Base-by-base conservation (phyloP, 1,140 invertebrate genomes). In the Eurosta solidaginis region DNA sequence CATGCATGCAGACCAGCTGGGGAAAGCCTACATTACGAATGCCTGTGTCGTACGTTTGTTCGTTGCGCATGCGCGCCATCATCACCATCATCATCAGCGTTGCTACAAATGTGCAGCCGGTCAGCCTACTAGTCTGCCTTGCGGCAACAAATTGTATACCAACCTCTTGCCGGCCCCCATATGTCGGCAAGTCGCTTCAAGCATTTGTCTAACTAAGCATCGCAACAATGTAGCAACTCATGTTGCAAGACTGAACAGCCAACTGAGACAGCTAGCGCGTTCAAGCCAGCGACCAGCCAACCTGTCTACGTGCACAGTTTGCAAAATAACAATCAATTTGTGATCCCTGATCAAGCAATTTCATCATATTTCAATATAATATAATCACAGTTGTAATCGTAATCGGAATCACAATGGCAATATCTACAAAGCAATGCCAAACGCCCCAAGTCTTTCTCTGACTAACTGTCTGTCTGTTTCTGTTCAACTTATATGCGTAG, bases 321-420 rank as follows among this genome's bases (percentile, higher is more conserved):
- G 75, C 79, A 84, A 84, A 85, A 85, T 85, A 85, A 85, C 84
- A 85, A 84, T 85, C 84, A 85, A 85, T 85, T 85, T 85, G 84
- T 85, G 81, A 79, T 83, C 85, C 80, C 84, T 85, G 84, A 85
- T 84, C 83, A 82, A 83, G 82, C 83, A 82, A 83, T 84, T 79
- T 78, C 73, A 82, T 83, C 79, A 79, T 74, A 52, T 52, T 36
- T 50, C 74, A 76, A 68, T 68, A 68, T 42, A 68, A 68, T 68
- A 68, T 68, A 68, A 40, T 68, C 59, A 29, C 36, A 52, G 29
- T 42, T 52, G 74, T 33, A 25, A 20, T 76, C 33, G 47, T 76
- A 29, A 49, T 49, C 50, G 74, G 29, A 40, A 36, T 76, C 47
- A 52, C n/a, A 52, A 49, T 75, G 22, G 29, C 45, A 33, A 17